Evolutionary conservation across 1,140 invertebrate species (phyloP).

Genomic region (Colletes gigas): DNA sequence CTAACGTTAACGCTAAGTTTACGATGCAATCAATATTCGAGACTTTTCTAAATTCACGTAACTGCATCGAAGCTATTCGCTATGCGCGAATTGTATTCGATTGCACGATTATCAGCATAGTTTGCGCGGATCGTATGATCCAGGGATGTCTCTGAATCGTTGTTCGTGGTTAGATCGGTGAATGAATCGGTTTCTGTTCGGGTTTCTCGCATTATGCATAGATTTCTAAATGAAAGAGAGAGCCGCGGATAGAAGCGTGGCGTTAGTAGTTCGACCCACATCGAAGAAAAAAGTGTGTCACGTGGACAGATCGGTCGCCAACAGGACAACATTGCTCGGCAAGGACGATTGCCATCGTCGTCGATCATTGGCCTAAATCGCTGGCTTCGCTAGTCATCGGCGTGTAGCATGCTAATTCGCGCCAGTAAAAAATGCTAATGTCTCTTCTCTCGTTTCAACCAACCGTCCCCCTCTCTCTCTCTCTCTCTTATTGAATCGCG

Average conservation of each 20-base stretch:
- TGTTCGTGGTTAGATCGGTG: background rate
- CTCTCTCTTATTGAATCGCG: background rate
- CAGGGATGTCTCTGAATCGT: too few relatives aligned
- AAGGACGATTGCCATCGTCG: conserved; percentile 55
- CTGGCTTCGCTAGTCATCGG: conserved; percentile 41
- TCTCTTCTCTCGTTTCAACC: conserved; percentile 28
- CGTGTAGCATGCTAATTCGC: conserved; percentile 55
- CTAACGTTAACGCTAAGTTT: too few relatives aligned
- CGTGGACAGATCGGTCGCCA: conserved; percentile 37
- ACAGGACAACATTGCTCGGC: conserved; percentile 58
- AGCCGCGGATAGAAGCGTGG: background rate
- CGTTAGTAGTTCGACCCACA: conserved; percentile 42
- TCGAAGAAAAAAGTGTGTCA: conserved; percentile 60
- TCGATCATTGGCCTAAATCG: conserved; percentile 58
- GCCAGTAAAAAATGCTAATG: conserved; percentile 52
- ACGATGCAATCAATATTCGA: too few relatives aligned
- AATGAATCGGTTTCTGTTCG: conserved; percentile 9
- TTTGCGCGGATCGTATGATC: conserved; percentile 19
- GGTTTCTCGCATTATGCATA: conserved; percentile 1
- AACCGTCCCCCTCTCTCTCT: too few relatives aligned
- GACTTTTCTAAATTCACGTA: too few relatives aligned
- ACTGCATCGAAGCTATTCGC: too few relatives aligned
- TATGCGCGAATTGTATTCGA: too few relatives aligned
- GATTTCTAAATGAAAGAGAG: conserved; percentile 45
- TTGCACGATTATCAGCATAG: background rate